Evolutionary conservation across 2,797 vertebrate genomes (phyloP).

Genomic region (Peromyscus eremicus): DNA sequence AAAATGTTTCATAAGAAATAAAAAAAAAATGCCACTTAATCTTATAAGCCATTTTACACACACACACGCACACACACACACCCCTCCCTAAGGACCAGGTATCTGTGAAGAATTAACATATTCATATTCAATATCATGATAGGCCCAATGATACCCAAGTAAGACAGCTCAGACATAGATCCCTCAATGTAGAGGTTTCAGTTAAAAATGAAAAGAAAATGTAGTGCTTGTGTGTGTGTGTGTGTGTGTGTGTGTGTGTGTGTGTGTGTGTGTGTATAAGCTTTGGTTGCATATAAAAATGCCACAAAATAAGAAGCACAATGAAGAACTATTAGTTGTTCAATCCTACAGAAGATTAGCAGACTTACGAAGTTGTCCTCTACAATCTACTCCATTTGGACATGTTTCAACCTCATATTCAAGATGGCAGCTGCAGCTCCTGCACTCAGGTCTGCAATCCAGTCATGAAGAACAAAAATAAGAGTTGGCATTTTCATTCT

Average conservation of each 20-base stretch:
- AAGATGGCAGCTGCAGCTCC: too few relatives aligned
- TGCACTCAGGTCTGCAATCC: not conserved
- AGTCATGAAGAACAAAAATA: not conserved
- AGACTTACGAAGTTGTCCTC: not conserved
- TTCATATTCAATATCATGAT: not conserved
- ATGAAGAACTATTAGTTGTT: not conserved
- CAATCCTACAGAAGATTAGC: too few relatives aligned
- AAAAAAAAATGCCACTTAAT: not conserved
- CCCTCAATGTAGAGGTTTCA: not conserved
- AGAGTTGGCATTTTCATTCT: not conserved
- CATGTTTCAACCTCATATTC: not conserved
- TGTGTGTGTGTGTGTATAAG: not conserved
- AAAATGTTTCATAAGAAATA: conserved; percentile 22
- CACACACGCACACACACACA: not conserved
- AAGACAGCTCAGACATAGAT: not conserved
- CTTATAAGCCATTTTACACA: not conserved
- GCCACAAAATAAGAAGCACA: not conserved
- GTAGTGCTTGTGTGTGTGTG: too few relatives aligned
- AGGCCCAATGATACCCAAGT: not conserved
- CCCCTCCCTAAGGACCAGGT: not conserved
- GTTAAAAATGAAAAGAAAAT: not conserved
- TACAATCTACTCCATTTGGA: not conserved
- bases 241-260: too few relatives aligned
- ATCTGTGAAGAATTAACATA: conserved; percentile 15
- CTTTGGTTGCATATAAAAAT: not conserved